These are phyloP conservation scores for Drosophila parthenogenetica DNA, from an alignment of 2,888 invertebrate species.

Conservation along the genomic window DNA sequence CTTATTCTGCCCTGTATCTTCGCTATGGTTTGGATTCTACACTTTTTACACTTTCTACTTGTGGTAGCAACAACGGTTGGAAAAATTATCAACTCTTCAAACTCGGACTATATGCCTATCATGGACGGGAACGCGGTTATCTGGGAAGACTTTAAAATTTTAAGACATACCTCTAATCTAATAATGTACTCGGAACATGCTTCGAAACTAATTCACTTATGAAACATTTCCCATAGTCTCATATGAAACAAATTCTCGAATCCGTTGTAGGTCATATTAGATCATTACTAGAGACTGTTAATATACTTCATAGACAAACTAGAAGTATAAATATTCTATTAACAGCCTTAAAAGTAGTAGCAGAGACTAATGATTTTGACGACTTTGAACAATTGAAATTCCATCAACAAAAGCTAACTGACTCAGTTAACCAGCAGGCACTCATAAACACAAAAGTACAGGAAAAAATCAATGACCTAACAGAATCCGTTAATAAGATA, in stretches of 20 bases:
- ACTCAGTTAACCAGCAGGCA: no score
- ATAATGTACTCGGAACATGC: slow-evolving; percentile 11
- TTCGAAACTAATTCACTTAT: no score
- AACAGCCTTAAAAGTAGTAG: no score
- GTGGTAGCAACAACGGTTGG: background rate
- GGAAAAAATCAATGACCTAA: no score
- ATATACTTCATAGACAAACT: no score
- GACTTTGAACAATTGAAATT: no score
- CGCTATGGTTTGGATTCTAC: background rate
- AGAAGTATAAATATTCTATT: no score
- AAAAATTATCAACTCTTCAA: slow-evolving; percentile 12
- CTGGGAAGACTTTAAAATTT: slow-evolving; percentile 12
- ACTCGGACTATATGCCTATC: slow-evolving; percentile 22
- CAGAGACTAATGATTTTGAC: no score
- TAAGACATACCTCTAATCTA: slow-evolving; percentile 12
- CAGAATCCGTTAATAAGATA: background rate
- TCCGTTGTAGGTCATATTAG: background rate
- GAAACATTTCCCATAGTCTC: no score
- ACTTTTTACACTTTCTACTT: background rate
- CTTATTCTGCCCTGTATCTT: background rate
- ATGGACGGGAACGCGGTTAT: slow-evolving; percentile 24
- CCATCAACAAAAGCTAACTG: no score
- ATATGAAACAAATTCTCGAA: no score
- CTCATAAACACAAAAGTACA: background rate
- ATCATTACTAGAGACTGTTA: no score